Evolutionary conservation across 1,140 invertebrate genomes (phyloP).

Genomic region (Nilaparvata lugens): DNA sequence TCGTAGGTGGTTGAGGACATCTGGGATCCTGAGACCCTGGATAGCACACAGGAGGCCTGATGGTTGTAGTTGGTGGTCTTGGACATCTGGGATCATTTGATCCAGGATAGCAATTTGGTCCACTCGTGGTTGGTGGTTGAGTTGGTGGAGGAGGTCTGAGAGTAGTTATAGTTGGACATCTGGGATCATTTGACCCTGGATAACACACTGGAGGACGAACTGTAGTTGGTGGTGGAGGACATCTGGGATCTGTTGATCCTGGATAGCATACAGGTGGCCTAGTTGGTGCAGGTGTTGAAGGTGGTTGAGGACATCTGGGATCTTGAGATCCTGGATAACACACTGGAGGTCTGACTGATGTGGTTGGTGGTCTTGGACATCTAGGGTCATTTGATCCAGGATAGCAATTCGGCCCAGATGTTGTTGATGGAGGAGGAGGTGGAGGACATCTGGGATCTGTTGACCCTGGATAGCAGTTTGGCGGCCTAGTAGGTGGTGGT

Average conservation of each 20-base stretch:
- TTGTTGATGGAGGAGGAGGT: conserved; percentile 26
- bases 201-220: conserved; percentile 27
- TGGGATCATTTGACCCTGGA: conserved; percentile 32
- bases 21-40: conserved; percentile 28
- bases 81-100: conserved; percentile 32
- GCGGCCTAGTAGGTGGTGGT: conserved; percentile 20
- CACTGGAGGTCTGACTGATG: conserved; percentile 19
- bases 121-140: conserved; percentile 9
- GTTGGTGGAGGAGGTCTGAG: conserved; percentile 15
- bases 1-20: conserved; percentile 20
- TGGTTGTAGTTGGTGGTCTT: conserved; percentile 26
- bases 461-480: conserved; percentile 25
- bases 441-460: conserved; percentile 27
- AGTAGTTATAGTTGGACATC: conserved; percentile 25
- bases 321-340: conserved; percentile 34
- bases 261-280: conserved; percentile 21
- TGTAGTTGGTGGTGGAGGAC: conserved; percentile 24
- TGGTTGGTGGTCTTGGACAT: conserved; percentile 25
- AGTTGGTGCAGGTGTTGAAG: conserved; percentile 15
- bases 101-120: conserved; percentile 29
- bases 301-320: conserved; percentile 32
- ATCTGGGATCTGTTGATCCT: conserved; percentile 32
- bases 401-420: conserved; percentile 28
- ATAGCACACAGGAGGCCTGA: conserved; percentile 15
- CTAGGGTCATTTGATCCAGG: conserved; percentile 21